phyloP scores from a whole-genome alignment of 1,140 invertebrate genomes.

The Galleria mellonella region DNA sequence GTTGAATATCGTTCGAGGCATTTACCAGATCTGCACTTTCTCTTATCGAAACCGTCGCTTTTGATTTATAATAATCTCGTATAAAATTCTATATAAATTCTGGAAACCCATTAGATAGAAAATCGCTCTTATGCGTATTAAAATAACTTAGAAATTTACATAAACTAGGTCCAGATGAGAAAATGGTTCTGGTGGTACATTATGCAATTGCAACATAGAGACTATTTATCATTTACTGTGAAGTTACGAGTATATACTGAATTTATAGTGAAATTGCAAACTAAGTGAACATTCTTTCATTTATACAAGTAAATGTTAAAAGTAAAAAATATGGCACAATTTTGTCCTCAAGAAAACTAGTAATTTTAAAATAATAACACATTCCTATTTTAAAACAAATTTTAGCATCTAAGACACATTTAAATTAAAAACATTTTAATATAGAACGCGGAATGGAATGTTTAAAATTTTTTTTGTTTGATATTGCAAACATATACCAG shows the following conservation, averaged over 20 bases:
- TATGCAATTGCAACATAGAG: slow-evolving; percentile 1
- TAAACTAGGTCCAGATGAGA: too few species aligned
- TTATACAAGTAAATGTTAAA: neutral
- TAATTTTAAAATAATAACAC: too few species aligned
- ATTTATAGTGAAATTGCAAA: neutral
- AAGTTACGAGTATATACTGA: neutral
- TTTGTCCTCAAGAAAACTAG: too few species aligned
- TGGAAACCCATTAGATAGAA: neutral
- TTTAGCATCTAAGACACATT: too few species aligned
- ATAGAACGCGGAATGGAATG: too few species aligned
- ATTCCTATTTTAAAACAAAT: too few species aligned
- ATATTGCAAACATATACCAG: too few species aligned
- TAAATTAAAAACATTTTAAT: too few species aligned
- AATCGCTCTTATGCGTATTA: neutral
- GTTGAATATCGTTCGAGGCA: too few species aligned
- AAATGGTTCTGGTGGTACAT: slow-evolving; percentile 1
- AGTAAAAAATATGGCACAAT: too few species aligned
- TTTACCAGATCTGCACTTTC: slow-evolving; percentile 4
- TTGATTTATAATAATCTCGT: slow-evolving; percentile 7
- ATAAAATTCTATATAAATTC: slow-evolving; percentile 7
- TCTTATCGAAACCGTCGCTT: neutral
- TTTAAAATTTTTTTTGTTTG: too few species aligned
- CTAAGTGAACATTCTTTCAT: neutral
- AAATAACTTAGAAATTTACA: too few species aligned
- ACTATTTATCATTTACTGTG: slow-evolving; percentile 1